A percentile compares a stretch with the other conserved stretches of the same genome.
These are phyloP conservation scores for Chalcosyrphus nemorum DNA, from an alignment of 2,888 invertebrate species.

Conservation along the genomic window DNA sequence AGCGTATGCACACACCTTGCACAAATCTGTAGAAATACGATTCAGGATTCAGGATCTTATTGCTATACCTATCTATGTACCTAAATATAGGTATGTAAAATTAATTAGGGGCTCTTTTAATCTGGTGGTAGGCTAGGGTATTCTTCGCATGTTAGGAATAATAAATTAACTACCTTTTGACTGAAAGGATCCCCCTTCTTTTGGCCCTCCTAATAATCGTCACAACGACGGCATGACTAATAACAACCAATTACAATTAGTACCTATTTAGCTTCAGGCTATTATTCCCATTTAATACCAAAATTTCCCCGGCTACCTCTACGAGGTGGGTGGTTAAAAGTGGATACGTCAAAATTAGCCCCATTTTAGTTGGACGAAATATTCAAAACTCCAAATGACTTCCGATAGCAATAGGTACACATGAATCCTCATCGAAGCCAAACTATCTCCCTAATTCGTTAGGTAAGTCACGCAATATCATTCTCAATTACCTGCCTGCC, in stretches of 20 bases:
- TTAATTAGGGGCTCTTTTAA: too few relatives aligned
- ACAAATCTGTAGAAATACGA: too few relatives aligned
- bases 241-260: background rate
- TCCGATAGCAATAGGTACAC: background rate
- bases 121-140: too few relatives aligned
- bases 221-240: background rate
- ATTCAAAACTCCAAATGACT: conserved; percentile 3
- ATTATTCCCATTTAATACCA: background rate
- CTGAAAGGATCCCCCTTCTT: too few relatives aligned
- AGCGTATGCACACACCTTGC: too few relatives aligned
- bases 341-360: background rate
- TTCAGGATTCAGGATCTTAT: too few relatives aligned
- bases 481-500: conserved; percentile 39
- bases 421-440: conserved; percentile 12
- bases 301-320: background rate
- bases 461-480: conserved; percentile 54
- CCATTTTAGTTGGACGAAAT: background rate
- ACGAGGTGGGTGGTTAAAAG: background rate
- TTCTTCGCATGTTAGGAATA: too few relatives aligned
- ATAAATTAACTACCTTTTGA: too few relatives aligned
- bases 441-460: conserved; percentile 14
- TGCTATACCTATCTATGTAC: too few relatives aligned
- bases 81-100: too few relatives aligned
- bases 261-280: background rate
- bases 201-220: too few relatives aligned